Evolutionary conservation across 2,113 vertebrate genomes (phyloP).

Genomic region (Ahaetulla prasina): DNA sequence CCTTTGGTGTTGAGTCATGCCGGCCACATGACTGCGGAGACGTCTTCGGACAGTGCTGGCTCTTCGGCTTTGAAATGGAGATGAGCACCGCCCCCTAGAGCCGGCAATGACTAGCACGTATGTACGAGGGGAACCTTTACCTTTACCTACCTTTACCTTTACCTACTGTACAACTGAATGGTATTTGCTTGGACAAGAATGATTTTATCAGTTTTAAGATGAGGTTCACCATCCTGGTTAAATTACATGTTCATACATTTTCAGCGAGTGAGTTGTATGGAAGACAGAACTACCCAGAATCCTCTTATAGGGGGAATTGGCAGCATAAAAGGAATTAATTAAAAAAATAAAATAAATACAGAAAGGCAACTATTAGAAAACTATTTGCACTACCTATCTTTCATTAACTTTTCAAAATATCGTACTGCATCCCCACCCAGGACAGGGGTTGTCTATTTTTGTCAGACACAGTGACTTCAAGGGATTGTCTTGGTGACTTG

Average conservation of each 20-base stretch:
- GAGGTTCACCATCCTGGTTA: neutral
- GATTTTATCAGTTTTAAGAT: neutral
- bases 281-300: neutral
- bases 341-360: too few species aligned
- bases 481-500: neutral
- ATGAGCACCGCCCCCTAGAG: too few species aligned
- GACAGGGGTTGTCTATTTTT: neutral
- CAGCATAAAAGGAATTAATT: too few species aligned
- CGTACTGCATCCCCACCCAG: neutral
- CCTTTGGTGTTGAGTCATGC: too few species aligned
- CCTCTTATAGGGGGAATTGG: too few species aligned
- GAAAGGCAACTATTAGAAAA: neutral
- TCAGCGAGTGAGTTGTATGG: neutral
- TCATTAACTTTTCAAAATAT: neutral
- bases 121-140: too few species aligned
- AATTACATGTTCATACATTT: neutral
- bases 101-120: too few species aligned
- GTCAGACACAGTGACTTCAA: neutral
- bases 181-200: neutral
- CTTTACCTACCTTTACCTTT: too few species aligned
- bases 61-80: too few species aligned
- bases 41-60: too few species aligned
- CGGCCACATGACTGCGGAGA: too few species aligned
- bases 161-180: neutral
- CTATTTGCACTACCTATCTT: neutral